These are phyloP conservation scores for Pseudomyrmex sp. DNA, from an alignment of 1,140 invertebrate species.

Conservation along the genomic window DNA sequence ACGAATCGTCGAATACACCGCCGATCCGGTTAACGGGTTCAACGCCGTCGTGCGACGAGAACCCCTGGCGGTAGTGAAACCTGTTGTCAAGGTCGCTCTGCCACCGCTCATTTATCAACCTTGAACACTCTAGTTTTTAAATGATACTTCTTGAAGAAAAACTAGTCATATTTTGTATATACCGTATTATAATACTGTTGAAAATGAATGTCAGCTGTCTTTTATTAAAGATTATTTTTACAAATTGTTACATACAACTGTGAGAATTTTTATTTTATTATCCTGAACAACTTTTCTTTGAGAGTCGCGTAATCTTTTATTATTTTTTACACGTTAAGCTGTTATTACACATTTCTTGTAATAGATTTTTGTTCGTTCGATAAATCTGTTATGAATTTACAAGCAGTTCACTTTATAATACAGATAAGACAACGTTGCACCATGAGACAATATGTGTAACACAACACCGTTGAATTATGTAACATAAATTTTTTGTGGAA, in stretches of 20 bases:
- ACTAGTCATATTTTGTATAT: slow-evolving; percentile 32
- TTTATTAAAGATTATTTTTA: slow-evolving; percentile 41
- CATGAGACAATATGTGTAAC: no score
- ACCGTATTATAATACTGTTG: not conserved
- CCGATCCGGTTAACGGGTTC: slow-evolving; percentile 84
- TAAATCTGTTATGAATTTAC: no score
- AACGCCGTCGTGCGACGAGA: slow-evolving; percentile 83
- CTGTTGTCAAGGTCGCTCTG: slow-evolving; percentile 63
- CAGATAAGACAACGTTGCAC: no score
- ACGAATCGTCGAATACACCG: slow-evolving; percentile 82
- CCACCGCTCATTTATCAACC: slow-evolving; percentile 49
- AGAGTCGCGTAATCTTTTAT: no score
- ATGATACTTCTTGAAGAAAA: not conserved
- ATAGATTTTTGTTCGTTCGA: not conserved
- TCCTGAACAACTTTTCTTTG: not conserved
- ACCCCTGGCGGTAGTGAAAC: slow-evolving; percentile 74
- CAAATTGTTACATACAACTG: not conserved
- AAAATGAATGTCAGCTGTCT: not conserved
- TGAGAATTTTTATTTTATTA: not conserved
- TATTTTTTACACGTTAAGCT: no score
- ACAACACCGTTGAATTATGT: no score
- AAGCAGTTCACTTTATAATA: no score
- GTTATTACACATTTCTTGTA: not conserved
- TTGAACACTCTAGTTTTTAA: slow-evolving; percentile 5
- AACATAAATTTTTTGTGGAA: no score